phyloP scores from a whole-genome alignment of 2,797 vertebrate species.

The Somateria mollissima region DNA sequence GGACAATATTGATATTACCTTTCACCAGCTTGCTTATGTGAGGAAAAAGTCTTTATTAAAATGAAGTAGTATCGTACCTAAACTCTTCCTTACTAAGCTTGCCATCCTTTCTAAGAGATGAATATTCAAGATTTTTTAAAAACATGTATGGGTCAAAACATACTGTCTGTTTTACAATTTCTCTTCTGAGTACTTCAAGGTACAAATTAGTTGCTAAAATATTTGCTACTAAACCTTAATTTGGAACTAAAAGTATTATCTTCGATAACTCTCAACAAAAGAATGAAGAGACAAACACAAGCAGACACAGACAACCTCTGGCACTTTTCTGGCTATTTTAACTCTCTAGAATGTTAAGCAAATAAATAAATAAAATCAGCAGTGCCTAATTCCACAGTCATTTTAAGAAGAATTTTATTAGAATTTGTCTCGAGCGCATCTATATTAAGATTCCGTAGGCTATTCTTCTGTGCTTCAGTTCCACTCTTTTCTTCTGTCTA shows the following conservation, averaged over 20 bases:
- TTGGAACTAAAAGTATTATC: not conserved
- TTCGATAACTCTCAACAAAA: not conserved
- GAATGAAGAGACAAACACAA: not conserved
- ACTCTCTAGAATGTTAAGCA: constrained; percentile 34
- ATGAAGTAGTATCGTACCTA: not conserved
- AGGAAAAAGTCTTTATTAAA: not conserved
- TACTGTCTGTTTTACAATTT: not conserved
- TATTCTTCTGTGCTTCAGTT: constrained; percentile 32
- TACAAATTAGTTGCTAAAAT: constrained; percentile 46
- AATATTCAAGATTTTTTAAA: not conserved
- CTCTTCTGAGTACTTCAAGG: not conserved
- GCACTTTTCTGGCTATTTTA: not conserved
- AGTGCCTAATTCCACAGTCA: constrained; percentile 34
- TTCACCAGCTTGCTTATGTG: not conserved
- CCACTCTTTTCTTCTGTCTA: constrained; percentile 25
- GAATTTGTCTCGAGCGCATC: constrained; percentile 37
- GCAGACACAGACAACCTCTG: not conserved
- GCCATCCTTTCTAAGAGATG: not conserved
- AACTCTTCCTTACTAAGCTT: not conserved
- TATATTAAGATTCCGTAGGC: constrained; percentile 57
- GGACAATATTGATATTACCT: accelerated
- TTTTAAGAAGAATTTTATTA: constrained; percentile 43
- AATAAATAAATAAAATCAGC: constrained; percentile 1
- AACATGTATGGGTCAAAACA: not conserved
- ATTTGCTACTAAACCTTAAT: not conserved